These are phyloP conservation scores for Dasysyrphus albostriatus DNA, from an alignment of 2,888 invertebrate genomes.

Conservation along the genomic window DNA sequence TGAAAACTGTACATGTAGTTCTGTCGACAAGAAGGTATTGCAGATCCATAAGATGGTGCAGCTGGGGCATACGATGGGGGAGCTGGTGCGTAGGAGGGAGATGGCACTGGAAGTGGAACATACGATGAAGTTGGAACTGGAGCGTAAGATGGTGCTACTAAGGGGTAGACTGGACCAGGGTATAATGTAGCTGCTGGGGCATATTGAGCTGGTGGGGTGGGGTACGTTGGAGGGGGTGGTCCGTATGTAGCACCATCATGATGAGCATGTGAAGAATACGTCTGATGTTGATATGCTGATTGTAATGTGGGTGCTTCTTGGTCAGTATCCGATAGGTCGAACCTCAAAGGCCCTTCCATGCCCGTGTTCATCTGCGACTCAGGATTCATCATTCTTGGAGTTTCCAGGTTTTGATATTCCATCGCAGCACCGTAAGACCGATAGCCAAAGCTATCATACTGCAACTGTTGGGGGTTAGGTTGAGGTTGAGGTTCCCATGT, in stretches of 20 bases:
- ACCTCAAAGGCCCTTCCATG: slow-evolving; percentile 34
- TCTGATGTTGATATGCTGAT: slow-evolving; percentile 41
- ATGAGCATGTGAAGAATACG: slow-evolving; percentile 7
- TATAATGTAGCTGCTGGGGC: background rate
- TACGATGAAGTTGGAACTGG: slow-evolving; percentile 75
- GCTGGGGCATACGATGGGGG: slow-evolving; percentile 76
- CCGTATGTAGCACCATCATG: slow-evolving; percentile 1
- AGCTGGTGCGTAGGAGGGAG: slow-evolving; percentile 23
- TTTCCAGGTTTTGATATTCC: slow-evolving; percentile 39
- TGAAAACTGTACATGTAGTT: slow-evolving; percentile 77
- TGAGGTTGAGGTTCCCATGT: slow-evolving; percentile 52
- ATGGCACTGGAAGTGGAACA: background rate
- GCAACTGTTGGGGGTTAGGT: slow-evolving; percentile 27
- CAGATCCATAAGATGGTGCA: slow-evolving; percentile 75
- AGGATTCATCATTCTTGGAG: slow-evolving; percentile 27
- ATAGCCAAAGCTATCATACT: slow-evolving; percentile 35
- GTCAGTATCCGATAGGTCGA: slow-evolving; percentile 30
- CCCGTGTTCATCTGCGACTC: slow-evolving; percentile 18
- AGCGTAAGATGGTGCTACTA: background rate
- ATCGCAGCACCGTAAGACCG: slow-evolving; percentile 29
- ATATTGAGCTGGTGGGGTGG: background rate
- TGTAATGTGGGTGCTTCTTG: slow-evolving; percentile 40
- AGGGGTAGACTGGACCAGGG: slow-evolving; percentile 1
- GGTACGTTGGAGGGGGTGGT: background rate
- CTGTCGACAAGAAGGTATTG: slow-evolving; percentile 74